phyloP scores from a whole-genome alignment of 2,888 invertebrate species.

The Saturnia japonica region DNA sequence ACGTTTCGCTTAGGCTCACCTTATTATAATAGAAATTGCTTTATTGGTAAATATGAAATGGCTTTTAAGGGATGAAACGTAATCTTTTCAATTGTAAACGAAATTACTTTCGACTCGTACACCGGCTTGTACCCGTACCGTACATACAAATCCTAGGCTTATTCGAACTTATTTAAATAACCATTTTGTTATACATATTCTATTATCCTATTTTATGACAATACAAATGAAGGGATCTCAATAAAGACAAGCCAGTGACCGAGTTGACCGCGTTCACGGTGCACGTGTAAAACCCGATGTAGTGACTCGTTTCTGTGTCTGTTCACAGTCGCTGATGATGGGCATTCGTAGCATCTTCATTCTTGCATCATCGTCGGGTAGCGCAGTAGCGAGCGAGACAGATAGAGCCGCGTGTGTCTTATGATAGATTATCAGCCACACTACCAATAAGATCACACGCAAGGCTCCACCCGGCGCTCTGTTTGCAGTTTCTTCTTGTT shows the following conservation, averaged over 20 bases:
- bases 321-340: background rate
- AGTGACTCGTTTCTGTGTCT: background rate
- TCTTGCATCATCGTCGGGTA: background rate
- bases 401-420: slow-evolving; percentile 82
- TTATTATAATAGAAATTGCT: slow-evolving; percentile 19
- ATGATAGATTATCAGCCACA: slow-evolving; percentile 79
- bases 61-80: slow-evolving; percentile 15
- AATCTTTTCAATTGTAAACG: slow-evolving; percentile 20
- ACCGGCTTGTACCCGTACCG: background rate
- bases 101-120: background rate
- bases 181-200: background rate
- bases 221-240: background rate
- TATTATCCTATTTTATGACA: background rate
- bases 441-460: slow-evolving; percentile 82
- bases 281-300: background rate
- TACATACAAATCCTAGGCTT: background rate
- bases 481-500: background rate
- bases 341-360: background rate
- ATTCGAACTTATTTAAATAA: background rate
- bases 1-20: background rate
- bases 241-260: background rate
- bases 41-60: slow-evolving; percentile 22
- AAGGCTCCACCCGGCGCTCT: slow-evolving; percentile 59
- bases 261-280: background rate
- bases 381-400: slow-evolving; percentile 35